These are phyloP conservation scores for Seriola quinqueradiata DNA, from an alignment of 2,113 vertebrate genomes.

Conservation along the genomic window DNA sequence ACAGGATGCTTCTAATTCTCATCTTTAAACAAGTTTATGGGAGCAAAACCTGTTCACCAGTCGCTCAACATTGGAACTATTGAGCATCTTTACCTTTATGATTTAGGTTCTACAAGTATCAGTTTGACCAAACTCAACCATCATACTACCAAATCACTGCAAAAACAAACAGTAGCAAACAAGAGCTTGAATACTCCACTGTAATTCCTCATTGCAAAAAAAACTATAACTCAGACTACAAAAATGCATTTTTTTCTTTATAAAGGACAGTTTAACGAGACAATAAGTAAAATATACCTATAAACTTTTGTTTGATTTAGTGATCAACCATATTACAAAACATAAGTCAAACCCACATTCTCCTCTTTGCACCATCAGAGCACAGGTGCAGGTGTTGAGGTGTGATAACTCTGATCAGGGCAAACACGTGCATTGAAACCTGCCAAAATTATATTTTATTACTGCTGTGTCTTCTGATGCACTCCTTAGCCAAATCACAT, in stretches of 20 bases:
- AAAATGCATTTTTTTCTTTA: background rate
- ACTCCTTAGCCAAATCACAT: conserved; percentile 16
- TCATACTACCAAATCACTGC: background rate
- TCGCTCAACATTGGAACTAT: background rate
- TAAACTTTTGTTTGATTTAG: conserved; percentile 18
- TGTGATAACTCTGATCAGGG: conserved; percentile 30
- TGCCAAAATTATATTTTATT: conserved; percentile 49
- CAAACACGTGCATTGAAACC: conserved; percentile 49
- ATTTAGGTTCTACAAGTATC: background rate
- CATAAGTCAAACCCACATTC: background rate
- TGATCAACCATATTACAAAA: conserved; percentile 18
- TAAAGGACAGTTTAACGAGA: conserved; percentile 12
- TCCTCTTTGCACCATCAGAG: conserved; percentile 16
- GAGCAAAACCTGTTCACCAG: conserved; percentile 3
- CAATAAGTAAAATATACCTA: conserved; percentile 13
- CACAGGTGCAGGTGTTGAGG: conserved; percentile 36
- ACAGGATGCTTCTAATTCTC: background rate
- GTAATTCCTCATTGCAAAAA: conserved; percentile 4
- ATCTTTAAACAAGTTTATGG: background rate
- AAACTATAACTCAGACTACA: background rate
- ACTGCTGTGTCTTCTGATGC: conserved; percentile 14
- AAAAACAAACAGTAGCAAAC: background rate
- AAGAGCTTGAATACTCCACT: background rate
- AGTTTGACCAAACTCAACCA: background rate
- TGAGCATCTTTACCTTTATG: background rate